Evolutionary conservation across 2,113 vertebrate species (phyloP).

Genomic region (Clinocottus analis): DNA sequence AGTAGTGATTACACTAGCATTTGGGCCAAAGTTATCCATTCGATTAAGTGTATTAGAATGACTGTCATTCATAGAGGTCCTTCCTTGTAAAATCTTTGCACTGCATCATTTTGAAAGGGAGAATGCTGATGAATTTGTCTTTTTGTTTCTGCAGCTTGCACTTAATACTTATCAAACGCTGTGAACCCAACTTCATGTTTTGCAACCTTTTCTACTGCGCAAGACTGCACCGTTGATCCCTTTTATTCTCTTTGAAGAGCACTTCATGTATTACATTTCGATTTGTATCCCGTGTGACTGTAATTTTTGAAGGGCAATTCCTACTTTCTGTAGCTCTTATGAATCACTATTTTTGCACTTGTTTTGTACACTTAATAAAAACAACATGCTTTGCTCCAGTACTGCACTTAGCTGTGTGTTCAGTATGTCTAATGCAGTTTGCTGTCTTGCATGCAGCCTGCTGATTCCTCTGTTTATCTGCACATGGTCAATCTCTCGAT

Average conservation of each 20-base stretch:
- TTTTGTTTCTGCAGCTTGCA: constrained; percentile 65
- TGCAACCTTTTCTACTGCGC: constrained; percentile 65
- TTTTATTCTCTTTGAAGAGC: constrained; percentile 55
- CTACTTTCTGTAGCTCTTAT: constrained; percentile 77
- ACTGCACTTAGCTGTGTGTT: background rate
- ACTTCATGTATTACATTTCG: constrained; percentile 56
- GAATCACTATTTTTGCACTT: constrained; percentile 85
- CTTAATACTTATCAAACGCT: constrained; percentile 69
- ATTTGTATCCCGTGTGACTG: constrained; percentile 63
- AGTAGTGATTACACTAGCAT: constrained; percentile 43
- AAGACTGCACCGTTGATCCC: constrained; percentile 45
- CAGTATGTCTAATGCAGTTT: background rate
- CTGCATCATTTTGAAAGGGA: constrained; percentile 67
- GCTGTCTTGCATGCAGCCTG: background rate
- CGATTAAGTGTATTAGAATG: constrained; percentile 62
- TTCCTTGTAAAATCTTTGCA: constrained; percentile 66
- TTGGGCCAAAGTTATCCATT: constrained; percentile 64
- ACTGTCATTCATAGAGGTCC: constrained; percentile 56
- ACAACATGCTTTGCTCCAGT: constrained; percentile 78
- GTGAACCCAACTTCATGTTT: constrained; percentile 69
- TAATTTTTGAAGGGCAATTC: constrained; percentile 67
- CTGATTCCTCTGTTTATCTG: background rate
- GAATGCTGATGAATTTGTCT: constrained; percentile 53
- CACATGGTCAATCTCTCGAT: background rate
- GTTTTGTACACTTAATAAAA: constrained; percentile 87